Evolutionary conservation across 1,140 invertebrate species (phyloP).

Genomic region (Geopemphigus sp.): DNA sequence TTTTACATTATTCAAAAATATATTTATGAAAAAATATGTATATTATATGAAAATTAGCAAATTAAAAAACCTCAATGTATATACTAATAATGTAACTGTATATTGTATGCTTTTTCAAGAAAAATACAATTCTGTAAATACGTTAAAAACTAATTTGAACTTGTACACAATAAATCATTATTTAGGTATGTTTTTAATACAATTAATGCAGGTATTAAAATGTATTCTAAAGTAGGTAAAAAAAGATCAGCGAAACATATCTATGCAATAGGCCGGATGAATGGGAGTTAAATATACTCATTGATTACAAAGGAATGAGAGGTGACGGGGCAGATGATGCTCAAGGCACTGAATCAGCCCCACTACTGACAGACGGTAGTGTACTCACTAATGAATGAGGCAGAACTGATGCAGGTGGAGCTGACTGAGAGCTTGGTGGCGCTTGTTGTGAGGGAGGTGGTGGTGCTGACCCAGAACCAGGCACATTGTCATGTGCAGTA

Average conservation of each 20-base stretch:
- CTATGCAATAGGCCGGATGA: constrained; percentile 31
- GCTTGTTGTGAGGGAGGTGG: constrained; percentile 58
- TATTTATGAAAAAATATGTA: background rate
- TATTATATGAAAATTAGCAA: background rate
- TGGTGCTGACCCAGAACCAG: constrained; percentile 61
- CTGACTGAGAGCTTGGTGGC: constrained; percentile 56
- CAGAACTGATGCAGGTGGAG: constrained; percentile 56
- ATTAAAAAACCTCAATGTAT: constrained; percentile 8
- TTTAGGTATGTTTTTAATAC: constrained; percentile 16
- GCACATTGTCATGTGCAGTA: constrained; percentile 68
- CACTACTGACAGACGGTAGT: constrained; percentile 45
- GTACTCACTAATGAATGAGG: constrained; percentile 55
- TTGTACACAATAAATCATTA: constrained; percentile 33
- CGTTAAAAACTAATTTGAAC: constrained; percentile 24
- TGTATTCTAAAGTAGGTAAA: background rate
- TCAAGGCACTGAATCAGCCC: constrained; percentile 48
- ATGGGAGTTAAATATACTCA: constrained; percentile 24
- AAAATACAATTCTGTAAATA: constrained; percentile 22
- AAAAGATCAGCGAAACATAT: constrained; percentile 7
- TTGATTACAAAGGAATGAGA: constrained; percentile 46
- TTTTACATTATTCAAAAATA: background rate
- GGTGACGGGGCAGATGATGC: constrained; percentile 21
- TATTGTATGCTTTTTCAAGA: background rate
- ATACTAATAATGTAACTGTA: background rate
- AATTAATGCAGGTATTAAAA: constrained; percentile 16